These are phyloP conservation scores for Perca schrenkii DNA, from an alignment of 2,113 vertebrate species.

Conservation along the genomic window DNA sequence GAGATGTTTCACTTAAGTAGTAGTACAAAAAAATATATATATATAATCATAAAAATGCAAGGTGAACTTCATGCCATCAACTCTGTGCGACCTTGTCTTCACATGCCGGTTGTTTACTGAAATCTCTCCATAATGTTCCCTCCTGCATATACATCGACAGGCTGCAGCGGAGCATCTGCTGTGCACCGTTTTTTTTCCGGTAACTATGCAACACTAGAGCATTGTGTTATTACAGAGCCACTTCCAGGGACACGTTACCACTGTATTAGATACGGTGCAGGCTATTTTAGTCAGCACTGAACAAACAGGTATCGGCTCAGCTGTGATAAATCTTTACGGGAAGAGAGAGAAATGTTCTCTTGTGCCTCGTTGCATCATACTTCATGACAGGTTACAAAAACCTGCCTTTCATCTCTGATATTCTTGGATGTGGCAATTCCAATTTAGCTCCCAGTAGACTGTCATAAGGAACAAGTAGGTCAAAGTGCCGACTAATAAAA, in stretches of 20 bases:
- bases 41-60: conserved; percentile 34
- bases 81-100: conserved; percentile 43
- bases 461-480: conserved; percentile 62
- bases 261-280: conserved; percentile 77
- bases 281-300: conserved; percentile 63
- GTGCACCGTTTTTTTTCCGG: conserved; percentile 57
- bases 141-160: conserved; percentile 58
- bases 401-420: conserved; percentile 13
- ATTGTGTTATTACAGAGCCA: conserved; percentile 75
- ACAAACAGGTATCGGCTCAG: conserved; percentile 60
- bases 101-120: conserved; percentile 57
- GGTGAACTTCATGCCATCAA: conserved; percentile 21
- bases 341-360: conserved; percentile 41
- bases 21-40: conserved; percentile 15
- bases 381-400: conserved; percentile 13
- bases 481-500: conserved; percentile 45
- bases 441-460: conserved; percentile 19
- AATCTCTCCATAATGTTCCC: conserved; percentile 50
- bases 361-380: conserved; percentile 48
- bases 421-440: conserved; percentile 34
- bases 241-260: conserved; percentile 75
- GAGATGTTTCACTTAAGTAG: conserved; percentile 21
- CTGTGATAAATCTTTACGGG: conserved; percentile 49
- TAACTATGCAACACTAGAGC: conserved; percentile 77
- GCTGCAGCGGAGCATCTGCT: conserved; percentile 71